Evolutionary conservation across 1,140 invertebrate species (phyloP), one percentile per base, ranked within the genome.

Genomic region (Meteorus sp.): DNA sequence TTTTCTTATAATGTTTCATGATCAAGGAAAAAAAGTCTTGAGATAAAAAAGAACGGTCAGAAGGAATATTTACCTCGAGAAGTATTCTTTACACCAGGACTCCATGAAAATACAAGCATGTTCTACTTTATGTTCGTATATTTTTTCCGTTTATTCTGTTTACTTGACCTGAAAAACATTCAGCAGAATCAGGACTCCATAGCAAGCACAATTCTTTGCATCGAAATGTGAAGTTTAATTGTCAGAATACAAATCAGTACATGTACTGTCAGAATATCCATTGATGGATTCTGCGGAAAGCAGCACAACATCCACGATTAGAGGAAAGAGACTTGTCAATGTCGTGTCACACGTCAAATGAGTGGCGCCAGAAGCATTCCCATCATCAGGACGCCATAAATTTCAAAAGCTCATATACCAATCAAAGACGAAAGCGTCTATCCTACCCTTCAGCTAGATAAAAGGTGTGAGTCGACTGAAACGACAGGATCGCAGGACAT

Each of bases 301-400:
- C 8, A 31, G 22, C 15, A 20, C 13, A 17, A 13, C 23, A 25
- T 13, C 11, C 13, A 2, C 11, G 23, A 47, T 6, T 15, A n/a
- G 44, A 19, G 6, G 31, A 13, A 1, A 39, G 7, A 25, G 15
- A 20, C 61, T 63, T 65, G 63, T 74, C 73, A 74, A 74, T 33
- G 71, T 73, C 68, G 52, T 63, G 70, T 75, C 71, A 74, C 61
- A 67, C 65, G 65, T 75, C 72, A 72, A 73, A 56, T 60, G 64
- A 68, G 66, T 67, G 70, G 67, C 67, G 73, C 67, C 71, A 73
- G 67, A 73, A 76, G 71, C 72, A 76, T 75, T 72, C 64, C 45
- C 59, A n/a, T 29, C 62, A 76, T 60, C 74, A 76, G 74, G 74
- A 67, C 59, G 54, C 52, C 60, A 76, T 74, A 68, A 74, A 62